phyloP scores from a whole-genome alignment of 2,113 vertebrate species.

The Eulemur rufifrons region DNA sequence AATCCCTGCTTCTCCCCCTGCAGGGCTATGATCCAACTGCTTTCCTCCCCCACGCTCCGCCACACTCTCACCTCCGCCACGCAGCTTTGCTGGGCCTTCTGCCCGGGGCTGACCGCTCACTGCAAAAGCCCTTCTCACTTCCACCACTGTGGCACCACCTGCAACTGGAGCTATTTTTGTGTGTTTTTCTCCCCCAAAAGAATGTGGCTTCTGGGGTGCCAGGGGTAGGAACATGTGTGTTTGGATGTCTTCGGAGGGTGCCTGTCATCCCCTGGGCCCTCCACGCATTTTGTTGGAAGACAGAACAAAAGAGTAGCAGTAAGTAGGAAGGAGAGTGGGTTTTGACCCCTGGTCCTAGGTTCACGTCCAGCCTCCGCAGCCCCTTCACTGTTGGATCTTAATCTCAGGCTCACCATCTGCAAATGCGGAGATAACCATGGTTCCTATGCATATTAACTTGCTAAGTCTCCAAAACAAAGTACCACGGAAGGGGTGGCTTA shows the following conservation, averaged over 20 bases:
- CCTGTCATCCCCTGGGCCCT: too few species aligned
- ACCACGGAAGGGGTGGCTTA: neutral
- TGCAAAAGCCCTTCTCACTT: too few species aligned
- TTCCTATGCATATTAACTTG: neutral
- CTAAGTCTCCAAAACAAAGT: neutral
- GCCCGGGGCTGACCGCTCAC: neutral
- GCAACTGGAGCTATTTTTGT: too few species aligned
- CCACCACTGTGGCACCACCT: accelerated
- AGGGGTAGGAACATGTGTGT: neutral
- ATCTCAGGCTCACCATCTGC: neutral
- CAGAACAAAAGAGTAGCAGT: accelerated
- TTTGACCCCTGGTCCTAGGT: accelerated
- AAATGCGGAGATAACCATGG: neutral
- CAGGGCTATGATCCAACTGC: too few species aligned
- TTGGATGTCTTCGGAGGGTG: accelerated
- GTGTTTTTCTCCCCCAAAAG: too few species aligned
- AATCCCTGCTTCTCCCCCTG: too few species aligned
- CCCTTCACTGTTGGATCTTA: neutral
- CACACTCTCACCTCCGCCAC: accelerated
- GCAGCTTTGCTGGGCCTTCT: neutral
- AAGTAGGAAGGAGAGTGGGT: neutral
- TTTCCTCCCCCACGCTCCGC: accelerated
- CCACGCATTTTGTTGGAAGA: too few species aligned
- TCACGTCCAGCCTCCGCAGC: accelerated
- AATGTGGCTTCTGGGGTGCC: neutral